These are phyloP conservation scores for Enteromius radiatus DNA, from an alignment of 2,797 vertebrate species.

Conservation along the genomic window DNA sequence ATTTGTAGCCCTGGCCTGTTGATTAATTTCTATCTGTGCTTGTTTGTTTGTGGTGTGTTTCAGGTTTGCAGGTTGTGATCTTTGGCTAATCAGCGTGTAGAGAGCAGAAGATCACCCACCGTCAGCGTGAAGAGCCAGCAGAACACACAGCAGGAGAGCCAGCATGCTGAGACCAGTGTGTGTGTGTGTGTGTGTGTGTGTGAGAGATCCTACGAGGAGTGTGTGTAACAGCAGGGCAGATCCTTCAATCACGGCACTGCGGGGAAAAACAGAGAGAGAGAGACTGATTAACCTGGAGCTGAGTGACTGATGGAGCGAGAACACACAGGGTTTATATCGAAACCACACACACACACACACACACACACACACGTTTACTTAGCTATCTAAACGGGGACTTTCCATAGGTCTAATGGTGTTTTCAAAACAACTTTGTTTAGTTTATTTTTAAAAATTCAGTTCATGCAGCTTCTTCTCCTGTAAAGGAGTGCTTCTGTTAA, in stretches of 20 bases:
- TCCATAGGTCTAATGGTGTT: no score
- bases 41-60: not conserved
- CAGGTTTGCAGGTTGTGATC: constrained; percentile 45
- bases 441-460: no score
- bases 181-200: constrained; percentile 14
- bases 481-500: not conserved
- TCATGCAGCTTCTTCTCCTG: no score
- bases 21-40: not conserved
- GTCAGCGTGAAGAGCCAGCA: constrained; percentile 71
- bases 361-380: no score
- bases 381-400: no score
- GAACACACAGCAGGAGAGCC: constrained; percentile 69
- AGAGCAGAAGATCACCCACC: constrained; percentile 70
- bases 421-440: no score
- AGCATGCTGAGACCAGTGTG: constrained; percentile 64
- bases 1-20: not conserved
- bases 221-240: constrained; percentile 35
- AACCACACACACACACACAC: no score
- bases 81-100: constrained; percentile 61
- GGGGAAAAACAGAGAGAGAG: constrained; percentile 60
- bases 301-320: constrained; percentile 3
- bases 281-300: constrained; percentile 56
- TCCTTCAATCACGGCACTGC: constrained; percentile 59
- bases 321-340: no score
- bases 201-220: constrained; percentile 13